These are phyloP conservation scores for Lepeophtheirus nordmannii DNA, from an alignment of 2,888 invertebrate species.

Conservation along the genomic window DNA sequence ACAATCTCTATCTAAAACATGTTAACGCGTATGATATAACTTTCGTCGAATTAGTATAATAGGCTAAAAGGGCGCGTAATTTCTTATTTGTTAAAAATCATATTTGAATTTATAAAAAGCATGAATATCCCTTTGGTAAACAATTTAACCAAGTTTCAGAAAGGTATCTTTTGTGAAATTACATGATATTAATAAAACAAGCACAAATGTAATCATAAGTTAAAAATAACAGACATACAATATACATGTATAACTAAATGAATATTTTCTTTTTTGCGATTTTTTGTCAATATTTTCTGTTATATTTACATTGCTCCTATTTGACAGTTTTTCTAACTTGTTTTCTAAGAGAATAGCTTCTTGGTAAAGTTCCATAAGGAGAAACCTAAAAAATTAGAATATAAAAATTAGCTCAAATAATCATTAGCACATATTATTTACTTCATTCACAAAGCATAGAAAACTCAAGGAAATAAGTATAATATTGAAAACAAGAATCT, in stretches of 20 bases:
- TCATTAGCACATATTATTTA: too few species aligned
- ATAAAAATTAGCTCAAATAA: conserved; percentile 30
- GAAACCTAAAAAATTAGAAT: conserved; percentile 49
- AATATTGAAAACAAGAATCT: conserved; percentile 23
- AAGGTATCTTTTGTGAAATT: conserved; percentile 2
- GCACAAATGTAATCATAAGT: not conserved
- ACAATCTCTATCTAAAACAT: too few species aligned
- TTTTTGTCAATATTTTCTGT: not conserved
- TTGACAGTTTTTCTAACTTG: not conserved
- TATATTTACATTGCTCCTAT: not conserved
- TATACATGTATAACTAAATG: too few species aligned
- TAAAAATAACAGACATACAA: not conserved
- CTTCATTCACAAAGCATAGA: not conserved
- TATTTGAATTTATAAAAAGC: not conserved
- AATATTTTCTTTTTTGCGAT: not conserved
- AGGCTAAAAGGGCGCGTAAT: too few species aligned
- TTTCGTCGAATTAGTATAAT: too few species aligned
- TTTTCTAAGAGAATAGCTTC: conserved; percentile 45
- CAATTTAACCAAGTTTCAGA: not conserved
- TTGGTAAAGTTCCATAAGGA: conserved; percentile 54
- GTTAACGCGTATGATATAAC: too few species aligned
- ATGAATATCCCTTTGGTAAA: not conserved
- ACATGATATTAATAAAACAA: not conserved
- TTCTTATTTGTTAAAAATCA: too few species aligned
- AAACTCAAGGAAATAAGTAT: not conserved